Conservation (phyloP, 2,888 invertebrate genomes). For the Coenonympha glycerion region DNA sequence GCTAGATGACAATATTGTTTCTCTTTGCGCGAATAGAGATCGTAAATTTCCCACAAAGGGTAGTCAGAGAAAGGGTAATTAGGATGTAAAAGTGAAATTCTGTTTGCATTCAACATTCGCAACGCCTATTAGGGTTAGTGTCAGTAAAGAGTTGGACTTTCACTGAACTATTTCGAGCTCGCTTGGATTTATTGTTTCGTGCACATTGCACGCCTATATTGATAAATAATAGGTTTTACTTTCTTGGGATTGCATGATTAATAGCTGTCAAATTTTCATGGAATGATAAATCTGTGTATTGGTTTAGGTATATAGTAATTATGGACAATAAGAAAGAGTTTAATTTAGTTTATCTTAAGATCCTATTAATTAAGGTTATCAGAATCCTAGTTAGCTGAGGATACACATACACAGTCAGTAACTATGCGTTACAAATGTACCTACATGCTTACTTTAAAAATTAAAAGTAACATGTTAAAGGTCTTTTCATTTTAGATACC, state of each 20-base stretch:
- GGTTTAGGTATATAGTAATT: no score
- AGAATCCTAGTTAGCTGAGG: no score
- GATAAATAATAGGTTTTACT: constrained; percentile 19
- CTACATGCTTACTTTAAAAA: no score
- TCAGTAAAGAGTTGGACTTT: constrained; percentile 55
- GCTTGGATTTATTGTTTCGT: constrained; percentile 16
- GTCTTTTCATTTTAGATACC: no score
- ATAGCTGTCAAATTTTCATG: not conserved
- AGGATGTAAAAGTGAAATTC: constrained; percentile 72
- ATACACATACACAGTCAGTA: no score
- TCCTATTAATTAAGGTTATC: no score
- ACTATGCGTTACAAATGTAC: no score
- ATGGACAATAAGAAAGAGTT: no score
- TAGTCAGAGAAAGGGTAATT: constrained; percentile 60
- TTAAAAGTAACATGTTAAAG: no score
- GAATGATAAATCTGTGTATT: no score
- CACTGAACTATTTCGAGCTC: constrained; percentile 41
- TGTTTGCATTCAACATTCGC: constrained; percentile 49
- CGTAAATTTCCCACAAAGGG: constrained; percentile 65
- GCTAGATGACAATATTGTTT: constrained; percentile 32
- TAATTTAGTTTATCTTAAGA: no score
- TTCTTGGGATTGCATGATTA: constrained; percentile 11
- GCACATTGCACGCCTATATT: constrained; percentile 6
- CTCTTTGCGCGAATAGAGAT: constrained; percentile 47
- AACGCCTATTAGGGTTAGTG: constrained; percentile 44